These are phyloP conservation scores for Camponotus vicinus DNA, from an alignment of 1,140 invertebrate species.

Conservation along the genomic window DNA sequence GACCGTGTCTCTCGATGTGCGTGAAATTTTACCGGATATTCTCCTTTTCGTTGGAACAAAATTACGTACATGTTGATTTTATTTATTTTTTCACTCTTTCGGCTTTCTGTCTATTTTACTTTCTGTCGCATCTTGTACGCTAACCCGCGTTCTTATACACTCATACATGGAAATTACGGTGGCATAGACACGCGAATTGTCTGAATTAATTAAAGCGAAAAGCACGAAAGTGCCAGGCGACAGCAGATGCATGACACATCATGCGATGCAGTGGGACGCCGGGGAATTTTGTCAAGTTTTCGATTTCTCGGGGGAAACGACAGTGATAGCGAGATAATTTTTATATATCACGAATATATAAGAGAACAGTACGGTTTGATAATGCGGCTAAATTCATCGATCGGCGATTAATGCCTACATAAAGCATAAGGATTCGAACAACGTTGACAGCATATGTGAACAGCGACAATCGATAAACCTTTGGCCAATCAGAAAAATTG, in stretches of 20 bases:
- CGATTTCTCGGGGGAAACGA: neutral
- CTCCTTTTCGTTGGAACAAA: too few species aligned
- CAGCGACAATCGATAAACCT: neutral
- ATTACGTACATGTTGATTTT: neutral
- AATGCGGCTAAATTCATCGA: slow-evolving; percentile 33
- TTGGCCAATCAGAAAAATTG: neutral
- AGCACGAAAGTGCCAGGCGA: slow-evolving; percentile 6
- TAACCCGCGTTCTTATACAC: slow-evolving; percentile 3
- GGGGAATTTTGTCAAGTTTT: slow-evolving; percentile 13
- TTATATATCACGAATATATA: slow-evolving; percentile 16
- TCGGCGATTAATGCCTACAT: neutral
- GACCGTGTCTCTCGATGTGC: neutral
- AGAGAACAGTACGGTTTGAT: neutral
- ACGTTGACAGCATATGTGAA: neutral
- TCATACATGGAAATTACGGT: neutral
- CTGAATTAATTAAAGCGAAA: slow-evolving; percentile 49
- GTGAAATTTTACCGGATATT: neutral
- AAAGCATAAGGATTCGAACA: slow-evolving; percentile 8
- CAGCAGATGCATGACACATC: neutral
- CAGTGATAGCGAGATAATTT: neutral
- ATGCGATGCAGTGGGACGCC: neutral
- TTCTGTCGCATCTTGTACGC: neutral
- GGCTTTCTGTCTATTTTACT: neutral
- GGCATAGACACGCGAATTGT: slow-evolving; percentile 10
- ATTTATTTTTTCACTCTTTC: neutral